Base-by-base conservation (phyloP, 2,113 vertebrate genomes). In the Neogale vison region DNA sequence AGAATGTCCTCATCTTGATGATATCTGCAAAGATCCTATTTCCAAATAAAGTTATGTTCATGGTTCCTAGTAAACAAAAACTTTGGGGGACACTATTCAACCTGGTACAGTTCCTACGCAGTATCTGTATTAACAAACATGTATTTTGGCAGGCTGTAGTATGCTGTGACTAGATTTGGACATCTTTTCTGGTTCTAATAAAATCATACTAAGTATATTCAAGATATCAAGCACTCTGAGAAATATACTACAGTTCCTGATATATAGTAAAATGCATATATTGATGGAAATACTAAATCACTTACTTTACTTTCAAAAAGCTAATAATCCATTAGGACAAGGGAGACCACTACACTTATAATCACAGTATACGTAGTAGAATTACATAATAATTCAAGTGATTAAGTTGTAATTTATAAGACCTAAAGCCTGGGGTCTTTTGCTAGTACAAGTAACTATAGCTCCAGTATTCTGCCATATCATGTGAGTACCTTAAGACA, bases 261-360 rank as follows among this genome's bases (percentile, higher is more conserved):
- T 50, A 82, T 12, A n/a, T n/a, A 71, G 77, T 74, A 71, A 92
- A 95, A 55, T 9, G 0, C 24, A 31, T 39, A 18, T 80, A 55
- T 52, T 50, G 20, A 67, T 52, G 26, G 59, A 74, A 81, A 74
- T 90, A 71, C 50, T 63, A 93, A 85, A 52, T 84, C 31, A 45
- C 31, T 93, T 76, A 26, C 31, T 89, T 93, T 93, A 31, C 50
- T 90, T 93, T 93, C n/a, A 52, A 72, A 71, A 93, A 52, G 34
- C 34, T 72, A 90, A 52, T 95, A 17, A 83, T 57, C 69, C 13
- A 34, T 71, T 63, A 83, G 14, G 39, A 69, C 63, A 88, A 84
- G 23, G 71, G 83, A 81, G 34, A 87, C 31, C 24, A 88, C 34
- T 12, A 57, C 29, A 69, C 80, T 72, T 83, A 23, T 52, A 57